Evolutionary conservation across 2,113 vertebrate species (phyloP).

Genomic region (Coturnix japonica): DNA sequence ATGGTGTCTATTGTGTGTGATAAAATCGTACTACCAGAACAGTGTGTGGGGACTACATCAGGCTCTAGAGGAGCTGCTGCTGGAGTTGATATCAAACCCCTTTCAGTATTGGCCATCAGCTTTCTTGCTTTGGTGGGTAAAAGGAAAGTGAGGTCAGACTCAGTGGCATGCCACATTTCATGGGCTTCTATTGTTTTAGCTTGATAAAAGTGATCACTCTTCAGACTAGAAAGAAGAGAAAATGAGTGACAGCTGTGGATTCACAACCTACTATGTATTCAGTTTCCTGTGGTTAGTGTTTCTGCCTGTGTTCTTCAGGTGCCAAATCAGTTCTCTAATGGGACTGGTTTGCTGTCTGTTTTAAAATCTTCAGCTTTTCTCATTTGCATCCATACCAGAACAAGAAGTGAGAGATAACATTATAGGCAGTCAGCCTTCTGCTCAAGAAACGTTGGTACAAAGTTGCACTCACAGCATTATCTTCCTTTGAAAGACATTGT

Average conservation of each 20-base stretch:
- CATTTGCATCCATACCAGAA: background rate
- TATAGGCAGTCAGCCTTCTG: background rate
- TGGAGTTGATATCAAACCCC: background rate
- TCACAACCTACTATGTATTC: background rate
- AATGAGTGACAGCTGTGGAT: background rate
- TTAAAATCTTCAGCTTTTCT: background rate
- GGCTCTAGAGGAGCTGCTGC: background rate
- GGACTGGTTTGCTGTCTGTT: background rate
- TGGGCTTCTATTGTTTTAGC: background rate
- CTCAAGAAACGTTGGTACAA: background rate
- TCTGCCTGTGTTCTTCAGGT: conserved; percentile 5
- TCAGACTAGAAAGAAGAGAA: background rate
- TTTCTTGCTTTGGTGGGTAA: background rate
- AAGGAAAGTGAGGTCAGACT: background rate
- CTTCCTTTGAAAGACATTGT: background rate
- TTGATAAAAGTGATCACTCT: background rate
- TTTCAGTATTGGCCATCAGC: background rate
- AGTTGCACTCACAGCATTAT: background rate
- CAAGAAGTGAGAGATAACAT: background rate
- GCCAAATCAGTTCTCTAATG: background rate
- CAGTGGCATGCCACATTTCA: background rate
- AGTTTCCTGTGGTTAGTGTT: background rate
- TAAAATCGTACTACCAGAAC: background rate
- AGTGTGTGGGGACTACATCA: too few species aligned
- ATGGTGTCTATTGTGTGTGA: background rate